Percentiles rank a stretch among this genome's conserved stretches.
Evolutionary conservation across 1,140 invertebrate genomes (phyloP).

Genomic region (Drosophila lowei): DNA sequence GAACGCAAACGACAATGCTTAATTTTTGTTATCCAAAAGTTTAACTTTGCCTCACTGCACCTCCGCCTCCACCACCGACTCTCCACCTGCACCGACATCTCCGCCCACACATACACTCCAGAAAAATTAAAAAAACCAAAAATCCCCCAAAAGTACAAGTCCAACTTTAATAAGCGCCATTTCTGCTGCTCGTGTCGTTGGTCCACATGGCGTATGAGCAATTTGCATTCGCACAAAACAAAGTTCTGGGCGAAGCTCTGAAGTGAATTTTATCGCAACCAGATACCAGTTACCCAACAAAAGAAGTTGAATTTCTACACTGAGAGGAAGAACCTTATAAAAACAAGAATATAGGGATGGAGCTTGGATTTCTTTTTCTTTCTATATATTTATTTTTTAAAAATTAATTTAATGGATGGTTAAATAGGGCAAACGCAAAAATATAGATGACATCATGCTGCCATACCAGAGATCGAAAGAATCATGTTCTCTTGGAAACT

Average conservation of each 20-base stretch:
- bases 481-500: not conserved
- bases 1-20: conserved; percentile 69
- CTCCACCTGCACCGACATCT: not conserved
- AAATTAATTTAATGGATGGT: too few species aligned
- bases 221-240: conserved; percentile 55
- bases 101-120: too few species aligned
- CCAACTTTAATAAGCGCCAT: conserved; percentile 76
- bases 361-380: too few species aligned
- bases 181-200: conserved; percentile 47
- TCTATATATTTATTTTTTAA: too few species aligned
- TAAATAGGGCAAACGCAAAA: too few species aligned
- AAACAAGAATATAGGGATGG: too few species aligned
- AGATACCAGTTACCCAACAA: conserved; percentile 33
- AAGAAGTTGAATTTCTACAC: conserved; percentile 28
- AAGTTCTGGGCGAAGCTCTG: conserved; percentile 43
- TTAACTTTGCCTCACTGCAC: conserved; percentile 54
- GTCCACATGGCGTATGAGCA: conserved; percentile 68
- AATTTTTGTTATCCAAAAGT: conserved; percentile 71
- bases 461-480: too few species aligned
- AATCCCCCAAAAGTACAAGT: conserved; percentile 55
- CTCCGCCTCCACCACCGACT: not conserved
- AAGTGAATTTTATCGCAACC: conserved; percentile 53
- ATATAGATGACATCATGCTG: conserved; percentile 4
- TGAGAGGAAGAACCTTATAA: conserved; percentile 16
- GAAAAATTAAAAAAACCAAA: conserved; percentile 17